Conservation (phyloP, 2,113 vertebrate genomes). For the Alouatta palliata region DNA sequence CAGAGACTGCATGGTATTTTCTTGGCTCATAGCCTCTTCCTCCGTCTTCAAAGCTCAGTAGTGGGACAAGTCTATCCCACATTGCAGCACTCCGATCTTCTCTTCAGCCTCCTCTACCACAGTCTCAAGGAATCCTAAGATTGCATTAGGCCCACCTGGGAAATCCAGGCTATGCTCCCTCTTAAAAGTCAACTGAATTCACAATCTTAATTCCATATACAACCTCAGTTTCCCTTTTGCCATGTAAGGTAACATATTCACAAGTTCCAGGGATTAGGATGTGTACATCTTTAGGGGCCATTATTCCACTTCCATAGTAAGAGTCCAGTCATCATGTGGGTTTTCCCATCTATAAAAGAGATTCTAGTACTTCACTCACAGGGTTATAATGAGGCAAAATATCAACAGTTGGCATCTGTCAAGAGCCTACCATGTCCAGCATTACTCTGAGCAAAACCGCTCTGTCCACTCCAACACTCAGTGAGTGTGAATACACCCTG, state of each 20-base stretch:
- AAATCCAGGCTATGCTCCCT: background rate
- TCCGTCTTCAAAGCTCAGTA: background rate
- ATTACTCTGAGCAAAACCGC: background rate
- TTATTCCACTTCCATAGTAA: background rate
- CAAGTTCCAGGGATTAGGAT: background rate
- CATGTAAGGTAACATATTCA: background rate
- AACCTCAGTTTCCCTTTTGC: background rate
- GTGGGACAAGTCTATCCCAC: background rate
- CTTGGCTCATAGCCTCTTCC: background rate
- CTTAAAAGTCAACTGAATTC: background rate
- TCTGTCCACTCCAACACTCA: background rate
- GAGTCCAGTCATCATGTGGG: background rate
- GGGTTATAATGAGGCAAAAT: background rate
- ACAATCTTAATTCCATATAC: background rate
- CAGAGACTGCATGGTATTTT: background rate
- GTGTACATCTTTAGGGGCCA: background rate
- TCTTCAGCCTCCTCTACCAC: background rate
- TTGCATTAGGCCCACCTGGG: background rate
- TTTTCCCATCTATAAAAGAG: background rate
- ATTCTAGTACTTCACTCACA: background rate
- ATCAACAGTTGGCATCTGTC: background rate
- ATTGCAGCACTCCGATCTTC: background rate
- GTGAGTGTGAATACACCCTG: rapidly evolving
- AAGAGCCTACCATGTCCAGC: background rate
- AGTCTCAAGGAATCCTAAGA: background rate